Evolutionary conservation across 2,113 vertebrate genomes (phyloP).

Genomic region (Dasypus novemcinctus): DNA sequence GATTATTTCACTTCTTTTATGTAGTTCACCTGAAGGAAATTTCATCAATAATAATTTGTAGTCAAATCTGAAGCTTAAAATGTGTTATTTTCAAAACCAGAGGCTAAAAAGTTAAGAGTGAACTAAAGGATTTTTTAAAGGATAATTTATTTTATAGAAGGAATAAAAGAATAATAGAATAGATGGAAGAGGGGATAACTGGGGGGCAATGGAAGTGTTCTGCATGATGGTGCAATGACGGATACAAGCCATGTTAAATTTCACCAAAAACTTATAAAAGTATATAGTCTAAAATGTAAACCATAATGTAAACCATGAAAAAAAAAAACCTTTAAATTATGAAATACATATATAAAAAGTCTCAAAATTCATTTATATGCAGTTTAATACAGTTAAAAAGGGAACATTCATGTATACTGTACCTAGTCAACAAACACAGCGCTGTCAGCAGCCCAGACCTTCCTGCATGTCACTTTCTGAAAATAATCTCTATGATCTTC

Average conservation of each 20-base stretch:
- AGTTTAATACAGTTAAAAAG: not conserved
- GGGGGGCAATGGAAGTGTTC: too few relatives aligned
- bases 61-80: not conserved
- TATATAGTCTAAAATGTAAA: too few relatives aligned
- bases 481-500: not conserved
- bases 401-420: not conserved
- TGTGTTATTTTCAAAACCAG: not conserved
- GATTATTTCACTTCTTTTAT: conserved; percentile 83
- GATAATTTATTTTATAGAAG: not conserved
- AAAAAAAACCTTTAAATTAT: not conserved
- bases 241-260: too few relatives aligned
- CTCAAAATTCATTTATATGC: not conserved
- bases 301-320: too few relatives aligned
- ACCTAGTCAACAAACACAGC: not conserved
- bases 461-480: not conserved
- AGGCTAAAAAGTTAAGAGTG: not conserved
- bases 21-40: conserved; percentile 81
- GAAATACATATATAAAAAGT: not conserved
- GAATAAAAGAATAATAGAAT: too few relatives aligned
- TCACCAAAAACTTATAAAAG: too few relatives aligned
- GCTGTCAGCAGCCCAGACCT: not conserved
- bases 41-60: not conserved
- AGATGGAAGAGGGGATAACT: too few relatives aligned
- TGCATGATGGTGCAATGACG: too few relatives aligned
- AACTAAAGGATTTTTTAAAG: not conserved